Conservation (phyloP, 2,113 vertebrate genomes). For the Furnarius figulus region DNA sequence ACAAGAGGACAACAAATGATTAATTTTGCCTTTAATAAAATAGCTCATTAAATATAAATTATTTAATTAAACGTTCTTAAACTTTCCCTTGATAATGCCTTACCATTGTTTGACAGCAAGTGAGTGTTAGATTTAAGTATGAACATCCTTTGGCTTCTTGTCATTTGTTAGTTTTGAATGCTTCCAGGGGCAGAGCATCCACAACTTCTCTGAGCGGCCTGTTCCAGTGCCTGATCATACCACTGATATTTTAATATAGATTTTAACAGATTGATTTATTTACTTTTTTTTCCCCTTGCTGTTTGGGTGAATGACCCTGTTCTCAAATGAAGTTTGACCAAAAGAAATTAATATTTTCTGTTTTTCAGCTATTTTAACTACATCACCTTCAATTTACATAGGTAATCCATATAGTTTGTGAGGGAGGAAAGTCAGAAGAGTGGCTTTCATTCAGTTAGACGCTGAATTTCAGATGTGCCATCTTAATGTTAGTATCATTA, state of each 20-base stretch:
- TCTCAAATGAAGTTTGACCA: not conserved
- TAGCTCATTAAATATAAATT: not conserved
- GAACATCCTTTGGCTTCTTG: not conserved
- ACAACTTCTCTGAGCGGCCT: not conserved
- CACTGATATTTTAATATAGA: not conserved
- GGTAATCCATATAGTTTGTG: not conserved
- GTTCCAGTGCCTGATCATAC: not conserved
- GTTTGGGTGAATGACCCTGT: not conserved
- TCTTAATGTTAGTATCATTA: not conserved
- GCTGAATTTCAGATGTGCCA: not conserved
- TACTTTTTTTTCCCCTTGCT: not conserved
- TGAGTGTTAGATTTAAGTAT: not conserved
- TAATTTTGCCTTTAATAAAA: not conserved
- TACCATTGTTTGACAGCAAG: not conserved
- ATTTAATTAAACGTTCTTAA: not conserved
- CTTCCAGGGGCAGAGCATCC: not conserved
- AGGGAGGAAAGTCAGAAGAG: not conserved
- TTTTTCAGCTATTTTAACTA: not conserved
- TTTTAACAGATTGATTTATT: not conserved
- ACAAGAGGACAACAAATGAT: not conserved
- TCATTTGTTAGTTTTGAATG: not conserved
- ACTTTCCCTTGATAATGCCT: not conserved
- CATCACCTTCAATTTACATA: not conserved
- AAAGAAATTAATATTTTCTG: not conserved
- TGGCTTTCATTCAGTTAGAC: not conserved